These are phyloP conservation scores for Cataglyphis cursor DNA, from an alignment of 2,888 invertebrate species.

Conservation along the genomic window DNA sequence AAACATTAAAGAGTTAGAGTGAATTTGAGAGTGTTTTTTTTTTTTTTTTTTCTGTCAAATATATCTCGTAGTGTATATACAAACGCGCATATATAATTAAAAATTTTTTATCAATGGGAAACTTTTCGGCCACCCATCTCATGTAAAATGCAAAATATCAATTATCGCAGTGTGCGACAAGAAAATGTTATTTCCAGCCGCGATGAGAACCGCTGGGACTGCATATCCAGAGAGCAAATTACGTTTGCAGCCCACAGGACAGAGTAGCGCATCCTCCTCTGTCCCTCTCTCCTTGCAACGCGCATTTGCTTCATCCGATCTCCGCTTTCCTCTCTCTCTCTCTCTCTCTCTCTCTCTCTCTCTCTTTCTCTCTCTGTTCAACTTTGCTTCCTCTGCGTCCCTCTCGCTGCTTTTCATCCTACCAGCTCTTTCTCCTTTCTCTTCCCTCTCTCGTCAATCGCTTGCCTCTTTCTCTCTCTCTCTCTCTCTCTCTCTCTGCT, in stretches of 20 bases:
- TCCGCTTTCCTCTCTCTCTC: constrained; percentile 55
- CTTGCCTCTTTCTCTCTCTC: constrained; percentile 57
- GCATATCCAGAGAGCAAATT: constrained; percentile 81
- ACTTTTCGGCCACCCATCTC: constrained; percentile 8
- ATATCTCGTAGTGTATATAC: background rate
- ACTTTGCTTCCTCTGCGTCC: constrained; percentile 56
- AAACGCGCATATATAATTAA: background rate
- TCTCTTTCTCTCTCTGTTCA: constrained; percentile 53
- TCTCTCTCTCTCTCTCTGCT: constrained; percentile 60
- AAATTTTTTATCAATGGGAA: constrained; percentile 25
- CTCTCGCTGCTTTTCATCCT: constrained; percentile 51
- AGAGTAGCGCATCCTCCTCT: constrained; percentile 70
- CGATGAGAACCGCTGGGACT: constrained; percentile 81
- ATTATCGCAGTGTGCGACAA: constrained; percentile 36
- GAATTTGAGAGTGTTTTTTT: too few relatives aligned
- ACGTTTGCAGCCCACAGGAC: constrained; percentile 82
- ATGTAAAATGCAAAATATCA: constrained; percentile 52
- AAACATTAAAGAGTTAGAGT: background rate
- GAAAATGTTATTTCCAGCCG: constrained; percentile 30
- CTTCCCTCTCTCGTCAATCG: constrained; percentile 56
- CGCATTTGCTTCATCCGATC: constrained; percentile 37
- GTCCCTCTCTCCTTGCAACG: constrained; percentile 59
- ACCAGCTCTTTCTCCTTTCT: constrained; percentile 45
- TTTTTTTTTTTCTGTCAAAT: background rate
- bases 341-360: constrained; percentile 60